These are phyloP conservation scores for Euproctis similis DNA, from an alignment of 2,888 invertebrate genomes.

Conservation along the genomic window DNA sequence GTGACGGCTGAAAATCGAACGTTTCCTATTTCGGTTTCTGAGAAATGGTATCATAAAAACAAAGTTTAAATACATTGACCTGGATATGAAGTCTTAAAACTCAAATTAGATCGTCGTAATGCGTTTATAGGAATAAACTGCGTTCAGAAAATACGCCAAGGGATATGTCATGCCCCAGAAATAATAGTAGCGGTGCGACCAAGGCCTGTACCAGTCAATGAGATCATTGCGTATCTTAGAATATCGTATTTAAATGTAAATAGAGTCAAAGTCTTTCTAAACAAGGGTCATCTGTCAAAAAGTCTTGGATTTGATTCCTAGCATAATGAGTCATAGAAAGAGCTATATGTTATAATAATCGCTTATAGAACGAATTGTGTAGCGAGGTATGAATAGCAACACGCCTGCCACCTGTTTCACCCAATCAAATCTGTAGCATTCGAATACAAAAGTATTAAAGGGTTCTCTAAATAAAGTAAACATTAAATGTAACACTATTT, in stretches of 20 bases:
- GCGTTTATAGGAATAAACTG: conserved; percentile 36
- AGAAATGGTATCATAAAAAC: conserved; percentile 20
- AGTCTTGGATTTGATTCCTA: too few species aligned
- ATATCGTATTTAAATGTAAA: conserved; percentile 20
- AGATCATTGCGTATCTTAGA: conserved; percentile 46
- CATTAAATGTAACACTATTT: too few species aligned
- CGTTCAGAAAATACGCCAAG: conserved; percentile 48
- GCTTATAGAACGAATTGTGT: too few species aligned
- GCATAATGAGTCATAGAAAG: too few species aligned
- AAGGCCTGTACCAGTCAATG: conserved; percentile 34
- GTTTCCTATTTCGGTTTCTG: too few species aligned
- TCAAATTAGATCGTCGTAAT: conserved; percentile 59
- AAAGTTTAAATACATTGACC: conserved; percentile 37
- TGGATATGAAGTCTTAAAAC: conserved; percentile 47
- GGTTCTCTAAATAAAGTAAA: too few species aligned
- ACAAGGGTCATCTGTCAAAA: too few species aligned
- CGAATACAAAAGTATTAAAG: too few species aligned
- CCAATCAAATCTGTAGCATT: too few species aligned
- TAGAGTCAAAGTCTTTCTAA: conserved; percentile 4
- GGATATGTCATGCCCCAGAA: conserved; percentile 65
- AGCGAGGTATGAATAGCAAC: too few species aligned
- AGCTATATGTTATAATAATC: too few species aligned
- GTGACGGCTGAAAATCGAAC: neutral
- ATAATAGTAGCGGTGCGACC: conserved; percentile 40
- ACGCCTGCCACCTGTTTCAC: too few species aligned